These are phyloP conservation scores for Urocyon cinereoargenteus DNA, from an alignment of 2,797 vertebrate genomes.

Conservation along the genomic window DNA sequence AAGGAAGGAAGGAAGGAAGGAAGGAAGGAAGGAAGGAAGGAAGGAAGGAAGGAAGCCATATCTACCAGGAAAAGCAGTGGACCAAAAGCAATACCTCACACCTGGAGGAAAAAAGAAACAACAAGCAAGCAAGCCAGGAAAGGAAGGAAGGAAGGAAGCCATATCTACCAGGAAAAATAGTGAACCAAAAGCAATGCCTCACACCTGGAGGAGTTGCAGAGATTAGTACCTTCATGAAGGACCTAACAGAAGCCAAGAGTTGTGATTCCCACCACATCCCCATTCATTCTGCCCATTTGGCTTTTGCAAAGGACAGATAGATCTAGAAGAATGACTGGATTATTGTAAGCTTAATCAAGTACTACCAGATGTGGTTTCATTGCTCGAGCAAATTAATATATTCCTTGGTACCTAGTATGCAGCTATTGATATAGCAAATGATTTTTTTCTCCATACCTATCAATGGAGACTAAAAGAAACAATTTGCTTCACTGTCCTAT, in stretches of 20 bases:
- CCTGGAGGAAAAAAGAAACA: no score
- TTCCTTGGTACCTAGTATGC: neutral
- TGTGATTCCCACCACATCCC: neutral
- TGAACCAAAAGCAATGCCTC: neutral
- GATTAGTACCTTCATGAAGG: neutral
- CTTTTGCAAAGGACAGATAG: neutral
- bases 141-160: neutral
- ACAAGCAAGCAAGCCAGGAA: no score
- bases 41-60: no score
- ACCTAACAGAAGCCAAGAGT: neutral
- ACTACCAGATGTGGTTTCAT: neutral
- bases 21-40: no score
- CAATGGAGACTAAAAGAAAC: neutral
- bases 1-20: no score
- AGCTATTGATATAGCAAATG: neutral
- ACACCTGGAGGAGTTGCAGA: neutral
- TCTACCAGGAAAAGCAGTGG: no score
- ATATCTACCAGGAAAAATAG: neutral
- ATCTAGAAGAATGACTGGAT: neutral
- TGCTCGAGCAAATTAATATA: constrained; percentile 21
- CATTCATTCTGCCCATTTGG: neutral
- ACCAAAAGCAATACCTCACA: no score
- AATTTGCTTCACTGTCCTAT: constrained; percentile 2
- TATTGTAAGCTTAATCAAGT: neutral
- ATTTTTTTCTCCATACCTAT: neutral